Percentiles rank a stretch among this genome's conserved stretches.
phyloP scores from a whole-genome alignment of 92 coral and sea anemone species.

The Porites rus region DNA sequence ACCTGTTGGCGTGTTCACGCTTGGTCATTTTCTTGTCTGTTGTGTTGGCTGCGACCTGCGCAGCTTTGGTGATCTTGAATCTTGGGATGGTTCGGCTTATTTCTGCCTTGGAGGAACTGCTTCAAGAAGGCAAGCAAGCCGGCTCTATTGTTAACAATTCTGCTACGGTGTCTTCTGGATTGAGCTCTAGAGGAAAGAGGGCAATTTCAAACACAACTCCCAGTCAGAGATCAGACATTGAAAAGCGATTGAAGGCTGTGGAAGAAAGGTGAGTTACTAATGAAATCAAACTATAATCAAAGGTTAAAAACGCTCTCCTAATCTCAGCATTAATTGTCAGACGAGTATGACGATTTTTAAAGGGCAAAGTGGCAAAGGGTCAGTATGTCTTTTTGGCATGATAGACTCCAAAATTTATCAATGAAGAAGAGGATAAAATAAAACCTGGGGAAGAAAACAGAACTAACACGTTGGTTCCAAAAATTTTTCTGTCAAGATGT shows the following conservation, averaged over 20 bases:
- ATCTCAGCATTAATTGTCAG: too few species aligned
- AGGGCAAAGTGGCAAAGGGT: too few species aligned
- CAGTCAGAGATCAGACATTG: not conserved
- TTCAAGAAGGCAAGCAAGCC: not conserved
- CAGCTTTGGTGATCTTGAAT: not conserved
- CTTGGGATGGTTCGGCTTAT: not conserved
- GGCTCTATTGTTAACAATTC: not conserved
- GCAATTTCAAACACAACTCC: not conserved
- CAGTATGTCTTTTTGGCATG: too few species aligned
- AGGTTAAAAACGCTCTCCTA: too few species aligned
- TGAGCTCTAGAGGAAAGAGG: conserved; percentile 5
- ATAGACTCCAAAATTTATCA: too few species aligned
- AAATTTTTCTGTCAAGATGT: too few species aligned
- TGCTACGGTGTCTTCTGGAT: not conserved
- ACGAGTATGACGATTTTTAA: too few species aligned
- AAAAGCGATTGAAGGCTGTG: conserved; percentile 10
- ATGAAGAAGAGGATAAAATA: too few species aligned
- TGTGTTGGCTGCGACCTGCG: not conserved
- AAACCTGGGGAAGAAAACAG: too few species aligned
- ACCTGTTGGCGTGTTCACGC: not conserved
- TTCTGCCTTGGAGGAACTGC: not conserved
- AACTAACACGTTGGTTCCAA: too few species aligned
- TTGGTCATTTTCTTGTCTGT: not conserved
- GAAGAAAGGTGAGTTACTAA: not conserved
- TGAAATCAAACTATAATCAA: too few species aligned